Percentiles rank a stretch among this genome's conserved stretches.
These are phyloP conservation scores for Diploptera punctata DNA, from an alignment of 2,888 invertebrate species.

Conservation along the genomic window DNA sequence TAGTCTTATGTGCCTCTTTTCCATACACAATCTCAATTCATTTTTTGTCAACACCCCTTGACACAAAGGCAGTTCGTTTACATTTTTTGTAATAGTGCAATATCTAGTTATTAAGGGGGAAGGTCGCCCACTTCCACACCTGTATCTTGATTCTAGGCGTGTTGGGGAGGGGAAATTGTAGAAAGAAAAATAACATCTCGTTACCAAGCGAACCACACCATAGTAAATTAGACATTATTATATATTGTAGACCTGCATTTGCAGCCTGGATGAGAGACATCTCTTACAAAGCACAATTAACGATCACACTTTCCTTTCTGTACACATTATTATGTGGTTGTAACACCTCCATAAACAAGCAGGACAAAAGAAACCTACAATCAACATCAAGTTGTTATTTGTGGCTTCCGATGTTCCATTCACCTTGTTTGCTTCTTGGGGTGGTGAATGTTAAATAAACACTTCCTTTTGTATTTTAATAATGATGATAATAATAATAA, in stretches of 20 bases:
- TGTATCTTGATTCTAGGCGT: neutral
- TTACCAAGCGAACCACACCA: neutral
- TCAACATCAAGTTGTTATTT: neutral
- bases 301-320: too few relatives aligned
- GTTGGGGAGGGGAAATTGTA: neutral
- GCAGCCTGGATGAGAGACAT: neutral
- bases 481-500: too few relatives aligned
- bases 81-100: too few relatives aligned
- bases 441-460: too few relatives aligned
- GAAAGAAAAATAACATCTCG: neutral
- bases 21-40: too few relatives aligned
- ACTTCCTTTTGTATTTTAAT: too few relatives aligned
- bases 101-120: too few relatives aligned
- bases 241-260: neutral
- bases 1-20: too few relatives aligned
- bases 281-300: neutral
- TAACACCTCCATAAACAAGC: neutral
- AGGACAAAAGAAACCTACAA: neutral
- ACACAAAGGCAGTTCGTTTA: too few relatives aligned
- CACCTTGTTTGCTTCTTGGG: neutral
- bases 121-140: neutral
- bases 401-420: neutral
- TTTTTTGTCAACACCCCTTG: too few relatives aligned
- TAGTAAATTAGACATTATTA: neutral
- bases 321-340: neutral